These are phyloP conservation scores for Lottia scabra DNA, from an alignment of 2,888 invertebrate genomes.

Conservation along the genomic window DNA sequence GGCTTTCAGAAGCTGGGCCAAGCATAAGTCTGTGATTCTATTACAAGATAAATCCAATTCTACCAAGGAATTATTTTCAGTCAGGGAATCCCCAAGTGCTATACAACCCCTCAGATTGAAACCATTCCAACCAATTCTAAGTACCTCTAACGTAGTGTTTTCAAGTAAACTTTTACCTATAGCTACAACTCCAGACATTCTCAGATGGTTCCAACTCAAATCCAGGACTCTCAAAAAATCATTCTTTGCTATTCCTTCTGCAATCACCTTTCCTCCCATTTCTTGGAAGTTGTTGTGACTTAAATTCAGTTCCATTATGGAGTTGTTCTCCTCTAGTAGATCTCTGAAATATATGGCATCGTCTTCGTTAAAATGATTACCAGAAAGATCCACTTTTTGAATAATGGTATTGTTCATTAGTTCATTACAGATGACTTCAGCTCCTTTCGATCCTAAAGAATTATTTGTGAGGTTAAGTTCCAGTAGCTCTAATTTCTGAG, in stretches of 20 bases:
- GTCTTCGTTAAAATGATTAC: slow-evolving; percentile 40
- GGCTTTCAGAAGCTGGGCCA: slow-evolving; percentile 49
- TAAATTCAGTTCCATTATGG: slow-evolving; percentile 39
- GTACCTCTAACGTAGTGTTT: slow-evolving; percentile 45
- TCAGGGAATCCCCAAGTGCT: slow-evolving; percentile 42
- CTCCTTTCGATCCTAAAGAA: slow-evolving; percentile 37
- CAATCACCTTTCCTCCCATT: slow-evolving; percentile 45
- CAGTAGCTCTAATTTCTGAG: slow-evolving; percentile 37
- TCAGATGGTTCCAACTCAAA: slow-evolving; percentile 60
- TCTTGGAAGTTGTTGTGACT: slow-evolving; percentile 53
- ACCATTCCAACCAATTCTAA: slow-evolving; percentile 60
- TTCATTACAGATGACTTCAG: slow-evolving; percentile 39
- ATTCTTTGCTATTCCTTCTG: slow-evolving; percentile 42
- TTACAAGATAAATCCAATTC: slow-evolving; percentile 59
- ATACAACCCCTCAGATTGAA: slow-evolving; percentile 48
- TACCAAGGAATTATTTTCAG: slow-evolving; percentile 42
- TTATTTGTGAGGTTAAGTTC: slow-evolving; percentile 43
- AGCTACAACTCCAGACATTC: slow-evolving; percentile 52
- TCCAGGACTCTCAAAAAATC: slow-evolving; percentile 47
- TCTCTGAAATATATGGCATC: slow-evolving; percentile 43
- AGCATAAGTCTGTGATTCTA: slow-evolving; percentile 46
- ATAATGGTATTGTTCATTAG: slow-evolving; percentile 41
- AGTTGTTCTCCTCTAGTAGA: slow-evolving; percentile 33
- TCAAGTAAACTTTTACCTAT: slow-evolving; percentile 46
- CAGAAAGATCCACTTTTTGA: slow-evolving; percentile 41